Base-by-base conservation (phyloP, 2,888 invertebrate genomes). In the Agrilus biguttatus region DNA sequence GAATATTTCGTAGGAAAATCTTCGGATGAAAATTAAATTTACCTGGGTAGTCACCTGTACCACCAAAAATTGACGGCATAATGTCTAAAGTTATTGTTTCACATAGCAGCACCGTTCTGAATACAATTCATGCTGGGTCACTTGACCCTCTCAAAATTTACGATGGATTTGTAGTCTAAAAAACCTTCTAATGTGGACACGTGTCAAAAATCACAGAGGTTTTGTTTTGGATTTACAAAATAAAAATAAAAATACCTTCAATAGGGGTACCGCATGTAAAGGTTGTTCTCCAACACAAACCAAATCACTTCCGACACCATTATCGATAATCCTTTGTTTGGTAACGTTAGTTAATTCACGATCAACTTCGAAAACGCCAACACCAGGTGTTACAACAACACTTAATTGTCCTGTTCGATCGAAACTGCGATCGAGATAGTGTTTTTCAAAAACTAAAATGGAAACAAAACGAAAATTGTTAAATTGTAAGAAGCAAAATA, bases 261-360 rank as follows among this genome's bases (percentile, higher is more conserved):
- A 75, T 45, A 98, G 67, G 0, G 98, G 98, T 0, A 98, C 97
- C 4, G 96, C 97, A 66, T 98, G 97, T 40, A 98, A 69, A 0
- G 98, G 98, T 62, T 98, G 97, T 63, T 98, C 97, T 3, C 98
- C 98, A 17, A 97, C 88, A 63, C 96, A 97, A 6, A 97, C 96
- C 51, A 98, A 73, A 67, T 97, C 96, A 63, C 92, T 92, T 14
- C 93, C 93, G 12, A 95, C 92, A 41, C 98, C 98, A 63, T 96
- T 95, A 65, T 98, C 98, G 51, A 98, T 97, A 52, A 97, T 90
- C 48, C 97, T 73, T 66, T 98, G 97, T 67, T 98, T 98, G 0
- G 98, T 98, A 19, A 98, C 90, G 62, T 95, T 95, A 0, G 95
- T 95, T 19, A 98, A 70, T 65, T 95, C 93, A 46, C 96, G 73